phyloP scores from a whole-genome alignment of 2,113 vertebrate genomes.

The Alaudala cheleensis region DNA sequence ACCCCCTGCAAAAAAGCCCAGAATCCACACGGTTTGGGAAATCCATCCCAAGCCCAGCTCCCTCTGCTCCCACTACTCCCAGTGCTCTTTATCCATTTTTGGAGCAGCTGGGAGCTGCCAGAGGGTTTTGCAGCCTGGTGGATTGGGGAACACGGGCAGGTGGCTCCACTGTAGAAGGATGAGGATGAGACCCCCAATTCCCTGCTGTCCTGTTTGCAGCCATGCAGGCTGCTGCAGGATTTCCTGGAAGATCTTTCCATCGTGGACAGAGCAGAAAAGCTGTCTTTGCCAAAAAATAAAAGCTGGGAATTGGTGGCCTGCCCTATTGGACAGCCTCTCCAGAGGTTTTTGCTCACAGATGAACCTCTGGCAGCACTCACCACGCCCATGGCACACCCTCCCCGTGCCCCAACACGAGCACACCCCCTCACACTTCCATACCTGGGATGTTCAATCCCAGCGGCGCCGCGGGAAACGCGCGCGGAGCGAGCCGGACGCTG shows the following conservation, averaged over 20 bases:
- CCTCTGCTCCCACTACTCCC: neutral
- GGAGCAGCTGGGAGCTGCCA: neutral
- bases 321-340: neutral
- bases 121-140: fast-evolving
- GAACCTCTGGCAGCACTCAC: neutral
- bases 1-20: neutral
- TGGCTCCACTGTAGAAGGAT: neutral
- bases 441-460: neutral
- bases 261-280: fast-evolving
- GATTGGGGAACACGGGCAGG: neutral
- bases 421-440: neutral
- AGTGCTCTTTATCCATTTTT: neutral
- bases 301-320: too few relatives aligned
- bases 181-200: neutral
- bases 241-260: neutral
- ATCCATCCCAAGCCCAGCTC: neutral
- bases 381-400: fast-evolving
- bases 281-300: neutral
- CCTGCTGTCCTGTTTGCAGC: neutral
- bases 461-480: fast-evolving
- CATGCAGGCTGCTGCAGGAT: neutral
- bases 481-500: fast-evolving
- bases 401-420: fast-evolving
- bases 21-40: fast-evolving
- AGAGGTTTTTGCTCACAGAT: fast-evolving